Percentiles rank a stretch among this genome's conserved stretches.
Conservation (phyloP, 2,888 invertebrate species). For the Tryphoninae sp. region DNA sequence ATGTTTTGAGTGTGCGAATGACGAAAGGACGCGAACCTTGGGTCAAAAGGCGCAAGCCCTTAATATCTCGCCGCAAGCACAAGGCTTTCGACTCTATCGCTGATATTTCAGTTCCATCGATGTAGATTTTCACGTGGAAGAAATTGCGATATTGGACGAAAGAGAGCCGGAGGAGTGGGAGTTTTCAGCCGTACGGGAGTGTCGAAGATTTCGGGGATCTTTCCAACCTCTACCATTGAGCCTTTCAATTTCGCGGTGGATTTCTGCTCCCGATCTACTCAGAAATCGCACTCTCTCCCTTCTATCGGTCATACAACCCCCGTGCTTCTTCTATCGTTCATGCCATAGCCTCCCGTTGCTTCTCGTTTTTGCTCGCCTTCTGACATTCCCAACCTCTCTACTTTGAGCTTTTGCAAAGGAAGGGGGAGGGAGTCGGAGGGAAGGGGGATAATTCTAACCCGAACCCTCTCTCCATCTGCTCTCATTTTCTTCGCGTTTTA, state of each 20-base stretch:
- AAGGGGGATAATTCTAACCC: conserved; percentile 66
- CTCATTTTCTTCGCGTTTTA: not conserved
- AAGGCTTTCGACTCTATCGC: conserved; percentile 14
- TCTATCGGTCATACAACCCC: not conserved
- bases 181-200: conserved; percentile 28
- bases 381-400: conserved; percentile 53
- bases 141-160: conserved; percentile 17
- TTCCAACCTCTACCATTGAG: conserved; percentile 56
- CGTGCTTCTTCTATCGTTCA: not conserved
- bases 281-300: conserved; percentile 65
- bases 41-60: not conserved
- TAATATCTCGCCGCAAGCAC: conserved; percentile 27
- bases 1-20: no score
- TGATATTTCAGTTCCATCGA: conserved; percentile 36
- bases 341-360: not conserved
- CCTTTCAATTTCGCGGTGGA: conserved; percentile 71
- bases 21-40: no score
- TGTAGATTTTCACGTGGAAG: conserved; percentile 6
- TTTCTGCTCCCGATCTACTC: conserved; percentile 71
- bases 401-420: conserved; percentile 58
- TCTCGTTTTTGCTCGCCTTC: conserved; percentile 30
- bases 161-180: not conserved
- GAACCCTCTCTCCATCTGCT: conserved; percentile 44
- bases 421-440: not conserved
- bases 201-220: conserved; percentile 42